Base-by-base conservation (phyloP, 2,888 invertebrate species). In the Lacanobia oleracea region DNA sequence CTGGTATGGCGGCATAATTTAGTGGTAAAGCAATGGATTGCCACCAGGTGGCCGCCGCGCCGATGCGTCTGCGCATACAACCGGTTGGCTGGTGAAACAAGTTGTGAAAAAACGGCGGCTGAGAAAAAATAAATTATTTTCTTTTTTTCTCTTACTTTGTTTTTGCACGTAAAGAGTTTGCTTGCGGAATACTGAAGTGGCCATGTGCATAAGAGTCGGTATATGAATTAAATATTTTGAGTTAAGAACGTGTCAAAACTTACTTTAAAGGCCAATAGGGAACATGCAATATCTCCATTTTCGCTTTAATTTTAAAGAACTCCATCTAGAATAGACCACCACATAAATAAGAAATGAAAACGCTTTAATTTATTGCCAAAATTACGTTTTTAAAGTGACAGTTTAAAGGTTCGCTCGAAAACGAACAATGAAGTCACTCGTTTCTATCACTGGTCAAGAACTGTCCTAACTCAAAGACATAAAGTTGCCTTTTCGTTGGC, bases 1-100 rank as follows among this genome's bases (percentile, higher is more conserved):
- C 90, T 87, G 86, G 87, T 88, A 81, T 81, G 67, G 78, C 81
- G 78, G 82, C 78, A 87, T 87, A 88, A 87, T 87, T 87, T 88
- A 88, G 77, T 82, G 87, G 86, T 83, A 82, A 77, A 83, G 78
- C 78, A 77, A 77, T 83, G 84, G 74, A 70, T 78, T 80, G 85
- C 85, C 81, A 79, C 88, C 87, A 88, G 87, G 87, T 87, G 87
- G 87, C 78, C 77, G 88, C 81, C 86, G 76, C 62, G 88, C 81
- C 86, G 77, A 56, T 82, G 81, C 82, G 87, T 84, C 85, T 86
- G 80, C 78, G 79, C 87, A 79, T 37, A 69, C 57, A 87, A 88
- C 88, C 85, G 84, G 87, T 87, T 79, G n/a, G 27, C 45, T 64
- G 56, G 67, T 71, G 75, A 85, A 74, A 70, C 83, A 86, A 87